Percentiles rank a stretch among this genome's conserved stretches.
These are phyloP conservation scores for Eilema depressum DNA, from an alignment of 2,888 invertebrate species.

Conservation along the genomic window DNA sequence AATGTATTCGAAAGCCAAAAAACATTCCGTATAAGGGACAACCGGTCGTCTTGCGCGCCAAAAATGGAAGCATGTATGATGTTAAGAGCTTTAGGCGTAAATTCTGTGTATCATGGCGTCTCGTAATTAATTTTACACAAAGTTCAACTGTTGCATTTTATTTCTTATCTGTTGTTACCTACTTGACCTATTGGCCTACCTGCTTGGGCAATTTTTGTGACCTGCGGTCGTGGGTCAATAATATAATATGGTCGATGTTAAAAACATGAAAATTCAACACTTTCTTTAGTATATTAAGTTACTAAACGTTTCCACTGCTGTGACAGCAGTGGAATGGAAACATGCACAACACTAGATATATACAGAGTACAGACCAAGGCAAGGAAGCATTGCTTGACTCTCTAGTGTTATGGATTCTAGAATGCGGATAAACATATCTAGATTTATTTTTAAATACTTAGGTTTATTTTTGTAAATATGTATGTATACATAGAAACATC, in stretches of 20 bases:
- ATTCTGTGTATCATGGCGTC: slow-evolving; percentile 70
- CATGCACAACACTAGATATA: no score
- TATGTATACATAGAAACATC: no score
- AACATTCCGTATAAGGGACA: slow-evolving; percentile 69
- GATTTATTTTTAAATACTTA: no score
- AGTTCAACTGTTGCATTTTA: slow-evolving; percentile 62
- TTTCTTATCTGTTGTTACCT: slow-evolving; percentile 50
- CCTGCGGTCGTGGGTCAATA: slow-evolving; percentile 12
- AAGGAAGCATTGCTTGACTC: no score
- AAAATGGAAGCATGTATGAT: slow-evolving; percentile 72
- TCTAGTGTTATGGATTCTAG: no score
- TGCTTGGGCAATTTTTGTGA: slow-evolving; percentile 37
- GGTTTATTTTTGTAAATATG: no score
- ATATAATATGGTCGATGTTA: slow-evolving; percentile 30
- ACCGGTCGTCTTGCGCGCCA: slow-evolving; percentile 68
- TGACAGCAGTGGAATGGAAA: no score
- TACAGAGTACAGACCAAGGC: no score
- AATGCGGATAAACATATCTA: no score
- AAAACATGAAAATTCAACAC: not conserved
- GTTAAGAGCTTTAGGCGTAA: slow-evolving; percentile 74
- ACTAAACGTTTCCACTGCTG: no score
- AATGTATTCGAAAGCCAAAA: slow-evolving; percentile 83
- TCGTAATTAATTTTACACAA: slow-evolving; percentile 74
- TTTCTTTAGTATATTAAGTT: no score
- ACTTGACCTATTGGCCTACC: slow-evolving; percentile 48